Evolutionary conservation across 1,140 invertebrate genomes (phyloP).

Genomic region (Drosophila micromelanica): DNA sequence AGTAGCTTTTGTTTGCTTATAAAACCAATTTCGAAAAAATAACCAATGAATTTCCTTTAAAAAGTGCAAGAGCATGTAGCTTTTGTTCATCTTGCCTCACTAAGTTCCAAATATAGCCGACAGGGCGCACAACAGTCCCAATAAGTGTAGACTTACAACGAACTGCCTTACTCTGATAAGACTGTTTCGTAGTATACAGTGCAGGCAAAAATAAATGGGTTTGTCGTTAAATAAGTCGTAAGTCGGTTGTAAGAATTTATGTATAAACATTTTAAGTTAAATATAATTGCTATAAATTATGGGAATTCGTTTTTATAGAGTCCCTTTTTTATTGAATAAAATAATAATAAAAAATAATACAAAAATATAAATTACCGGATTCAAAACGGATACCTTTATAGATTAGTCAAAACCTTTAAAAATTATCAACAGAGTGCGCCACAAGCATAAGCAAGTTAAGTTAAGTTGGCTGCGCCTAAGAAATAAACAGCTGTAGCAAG

Average conservation of each 20-base stretch:
- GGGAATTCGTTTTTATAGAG: too few species aligned
- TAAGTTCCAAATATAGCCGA: neutral
- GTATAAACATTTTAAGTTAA: neutral
- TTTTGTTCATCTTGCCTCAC: neutral
- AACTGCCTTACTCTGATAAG: neutral
- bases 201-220: neutral
- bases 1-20: neutral
- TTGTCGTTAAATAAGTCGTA: neutral
- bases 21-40: neutral
- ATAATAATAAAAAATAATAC: too few species aligned
- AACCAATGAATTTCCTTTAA: neutral
- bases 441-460: neutral
- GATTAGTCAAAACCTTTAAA: neutral
- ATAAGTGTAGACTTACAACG: too few species aligned
- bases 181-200: neutral
- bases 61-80: constrained; percentile 5
- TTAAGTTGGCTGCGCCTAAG: constrained; percentile 25
- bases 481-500: constrained; percentile 28
- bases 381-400: neutral
- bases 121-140: neutral
- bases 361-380: too few species aligned
- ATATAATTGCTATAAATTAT: too few species aligned
- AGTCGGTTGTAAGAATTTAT: neutral
- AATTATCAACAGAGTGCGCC: constrained; percentile 11
- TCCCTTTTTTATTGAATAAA: too few species aligned